phyloP scores from a whole-genome alignment of 2,888 invertebrate species.

The Pseudococcus jackbeardsleyi region DNA sequence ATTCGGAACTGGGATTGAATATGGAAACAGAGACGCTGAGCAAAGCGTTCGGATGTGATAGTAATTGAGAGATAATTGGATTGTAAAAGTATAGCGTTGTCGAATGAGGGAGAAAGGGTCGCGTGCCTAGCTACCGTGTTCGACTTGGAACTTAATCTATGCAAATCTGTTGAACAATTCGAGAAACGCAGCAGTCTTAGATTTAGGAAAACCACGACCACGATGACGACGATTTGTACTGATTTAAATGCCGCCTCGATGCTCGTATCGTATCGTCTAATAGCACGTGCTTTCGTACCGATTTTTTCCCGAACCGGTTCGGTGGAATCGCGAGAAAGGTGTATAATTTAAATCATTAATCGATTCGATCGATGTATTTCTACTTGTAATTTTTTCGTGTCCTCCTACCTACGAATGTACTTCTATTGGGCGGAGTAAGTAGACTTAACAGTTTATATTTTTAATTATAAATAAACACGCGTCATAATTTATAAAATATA shows the following conservation, averaged over 20 bases:
- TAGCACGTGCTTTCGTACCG: neutral
- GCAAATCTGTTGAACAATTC: slow-evolving; percentile 26
- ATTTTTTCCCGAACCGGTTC: neutral
- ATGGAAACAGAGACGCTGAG: neutral
- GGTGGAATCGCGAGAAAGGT: neutral
- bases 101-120: slow-evolving; percentile 33
- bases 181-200: neutral
- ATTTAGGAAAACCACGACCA: slow-evolving; percentile 40
- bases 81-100: slow-evolving; percentile 33
- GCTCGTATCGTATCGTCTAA: neutral
- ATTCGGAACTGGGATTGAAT: neutral
- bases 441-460: neutral
- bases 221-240: neutral
- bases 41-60: slow-evolving; percentile 16
- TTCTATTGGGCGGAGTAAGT: neutral
- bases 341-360: slow-evolving; percentile 4
- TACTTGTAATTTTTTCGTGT: no score
- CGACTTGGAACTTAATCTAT: slow-evolving; percentile 33
- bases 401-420: neutral
- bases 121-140: slow-evolving; percentile 20
- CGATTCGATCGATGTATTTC: neutral
- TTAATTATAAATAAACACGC: slow-evolving; percentile 20
- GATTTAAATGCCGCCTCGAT: neutral
- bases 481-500: slow-evolving; percentile 6
- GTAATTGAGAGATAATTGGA: slow-evolving; percentile 48